Evolutionary conservation across 2,113 vertebrate species (phyloP).

Genomic region (Cariama cristata): DNA sequence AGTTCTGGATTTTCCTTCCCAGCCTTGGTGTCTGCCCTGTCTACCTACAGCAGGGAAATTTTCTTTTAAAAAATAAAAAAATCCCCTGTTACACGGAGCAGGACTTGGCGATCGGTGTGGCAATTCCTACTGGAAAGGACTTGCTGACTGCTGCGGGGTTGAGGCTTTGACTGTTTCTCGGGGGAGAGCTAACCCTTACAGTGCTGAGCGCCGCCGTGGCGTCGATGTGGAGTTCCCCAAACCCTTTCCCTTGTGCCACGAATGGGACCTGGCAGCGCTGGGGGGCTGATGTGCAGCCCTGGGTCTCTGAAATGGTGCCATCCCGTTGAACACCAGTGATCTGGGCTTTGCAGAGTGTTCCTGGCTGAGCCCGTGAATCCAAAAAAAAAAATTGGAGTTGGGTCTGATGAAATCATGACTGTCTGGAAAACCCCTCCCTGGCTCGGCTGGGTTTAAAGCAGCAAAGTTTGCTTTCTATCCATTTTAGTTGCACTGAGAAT

Average conservation of each 20-base stretch:
- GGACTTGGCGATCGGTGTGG: accelerated
- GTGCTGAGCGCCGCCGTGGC: accelerated
- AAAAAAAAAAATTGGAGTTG: not conserved
- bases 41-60: not conserved
- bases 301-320: not conserved
- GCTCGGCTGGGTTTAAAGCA: not conserved
- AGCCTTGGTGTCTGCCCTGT: not conserved
- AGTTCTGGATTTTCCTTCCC: not conserved
- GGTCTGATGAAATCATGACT: not conserved
- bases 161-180: not conserved
- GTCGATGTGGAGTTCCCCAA: accelerated
- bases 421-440: not conserved
- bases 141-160: not conserved
- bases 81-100: not conserved
- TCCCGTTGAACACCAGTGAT: not conserved
- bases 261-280: not conserved
- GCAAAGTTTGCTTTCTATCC: not conserved
- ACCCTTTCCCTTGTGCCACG: not conserved
- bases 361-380: not conserved
- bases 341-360: not conserved
- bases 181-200: not conserved
- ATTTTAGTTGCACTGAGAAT: accelerated
- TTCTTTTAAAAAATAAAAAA: not conserved
- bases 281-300: not conserved
- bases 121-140: not conserved